Evolutionary conservation across 2,888 invertebrate species (phyloP), one percentile per base, ranked within the genome.

Genomic region (Silvanus unidentatus): DNA sequence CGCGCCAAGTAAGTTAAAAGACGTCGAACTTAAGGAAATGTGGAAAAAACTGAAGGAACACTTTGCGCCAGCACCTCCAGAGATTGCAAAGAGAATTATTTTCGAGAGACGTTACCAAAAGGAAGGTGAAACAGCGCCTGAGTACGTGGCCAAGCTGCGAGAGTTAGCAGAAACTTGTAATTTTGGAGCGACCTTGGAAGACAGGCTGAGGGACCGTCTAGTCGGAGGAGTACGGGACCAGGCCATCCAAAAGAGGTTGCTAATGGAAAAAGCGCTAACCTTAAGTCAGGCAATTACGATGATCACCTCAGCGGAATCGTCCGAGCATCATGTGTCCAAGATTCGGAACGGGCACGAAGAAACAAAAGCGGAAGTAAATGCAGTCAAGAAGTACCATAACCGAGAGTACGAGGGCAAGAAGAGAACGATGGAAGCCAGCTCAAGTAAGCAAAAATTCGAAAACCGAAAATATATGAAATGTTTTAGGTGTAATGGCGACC

Each of bases 191-290:
- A 5, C 9, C 2, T 34, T 45, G 37, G 35, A 45, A 16, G 28
- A 34, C 29, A 44, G 41, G 40, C 41, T 48, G 5, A 35, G 47
- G 16, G 48, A 50, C 35, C 29, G 47, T n/a, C n/a, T 50, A 2
- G 50, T 48, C 1, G 44, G 50, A 16, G 48, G 50, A n/a, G 44
- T 45, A 6, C 16, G 27, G 16, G 50, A 48, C 16, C 41, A 30
- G 9, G 11, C 6, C 6, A 11, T 50, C 1, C 50, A 50, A 41
- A 12, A 45, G 5, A 37, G 41, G 14, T 30, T 50, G 11, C 39
- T 50, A 15, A 40, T 48, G 14, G 48, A 48, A 39, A 9, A 43
- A 9, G n/a, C 39, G 12, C 27, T 49, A 35, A 49, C 49, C 5
- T 42, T 44, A 13, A 22, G 28, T 12, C 39, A 29, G 28, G 42